Conservation (phyloP, 2,797 vertebrate species). For the Semotilus atromaculatus region DNA sequence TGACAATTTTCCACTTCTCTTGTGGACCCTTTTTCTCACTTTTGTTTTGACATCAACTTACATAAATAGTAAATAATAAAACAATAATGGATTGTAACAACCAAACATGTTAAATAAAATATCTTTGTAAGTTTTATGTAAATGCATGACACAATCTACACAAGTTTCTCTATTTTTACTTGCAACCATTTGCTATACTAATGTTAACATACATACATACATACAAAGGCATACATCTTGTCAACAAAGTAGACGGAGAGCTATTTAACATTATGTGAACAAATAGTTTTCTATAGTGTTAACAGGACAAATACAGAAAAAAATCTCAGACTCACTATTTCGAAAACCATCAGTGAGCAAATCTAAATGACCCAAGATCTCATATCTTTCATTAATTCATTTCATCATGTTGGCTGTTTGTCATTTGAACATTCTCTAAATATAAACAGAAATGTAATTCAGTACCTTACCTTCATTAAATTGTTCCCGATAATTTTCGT, state of each 20-base stretch:
- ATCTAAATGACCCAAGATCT: not conserved
- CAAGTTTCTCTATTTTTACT: not conserved
- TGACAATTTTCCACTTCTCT: not conserved
- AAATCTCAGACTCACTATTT: not conserved
- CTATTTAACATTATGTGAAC: not conserved
- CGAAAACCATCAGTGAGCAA: not conserved
- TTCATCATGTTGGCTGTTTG: not conserved
- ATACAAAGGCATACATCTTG: not conserved
- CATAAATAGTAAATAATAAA: not conserved
- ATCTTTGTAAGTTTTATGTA: not conserved
- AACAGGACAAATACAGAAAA: not conserved
- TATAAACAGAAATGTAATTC: not conserved
- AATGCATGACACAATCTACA: not conserved
- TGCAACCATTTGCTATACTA: not conserved
- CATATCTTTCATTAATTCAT: not conserved
- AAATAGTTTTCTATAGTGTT: not conserved
- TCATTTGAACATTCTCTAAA: not conserved
- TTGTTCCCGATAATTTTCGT: not conserved
- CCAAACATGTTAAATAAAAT: not conserved
- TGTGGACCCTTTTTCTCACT: not conserved
- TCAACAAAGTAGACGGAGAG: not conserved
- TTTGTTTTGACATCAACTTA: not conserved
- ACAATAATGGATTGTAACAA: not conserved
- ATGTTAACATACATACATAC: not conserved
- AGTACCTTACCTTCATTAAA: conserved; percentile 31